Conservation (phyloP, 2,888 invertebrate genomes). For the Anthoptus insignis region DNA sequence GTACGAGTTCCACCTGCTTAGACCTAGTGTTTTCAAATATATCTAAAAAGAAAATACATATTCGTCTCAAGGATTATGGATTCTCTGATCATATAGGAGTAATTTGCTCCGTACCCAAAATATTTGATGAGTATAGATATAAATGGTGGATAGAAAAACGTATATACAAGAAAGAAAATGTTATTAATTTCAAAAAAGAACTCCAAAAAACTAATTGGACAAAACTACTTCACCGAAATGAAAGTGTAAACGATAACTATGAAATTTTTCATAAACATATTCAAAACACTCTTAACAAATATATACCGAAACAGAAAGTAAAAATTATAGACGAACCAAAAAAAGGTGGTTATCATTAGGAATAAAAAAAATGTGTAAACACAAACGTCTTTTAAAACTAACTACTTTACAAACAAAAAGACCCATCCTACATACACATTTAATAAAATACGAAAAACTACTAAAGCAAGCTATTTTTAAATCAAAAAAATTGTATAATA, state of each 20-base stretch:
- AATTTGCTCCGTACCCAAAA: background rate
- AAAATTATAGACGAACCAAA: background rate
- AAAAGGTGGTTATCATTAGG: background rate
- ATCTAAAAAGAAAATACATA: background rate
- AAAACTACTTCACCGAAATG: background rate
- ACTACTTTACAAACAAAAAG: background rate
- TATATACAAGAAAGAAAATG: background rate
- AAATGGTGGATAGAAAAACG: background rate
- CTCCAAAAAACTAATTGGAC: background rate
- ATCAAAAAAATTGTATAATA: background rate
- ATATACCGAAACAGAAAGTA: conserved; percentile 9
- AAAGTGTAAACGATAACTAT: background rate
- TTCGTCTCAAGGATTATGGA: background rate
- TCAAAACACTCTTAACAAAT: background rate
- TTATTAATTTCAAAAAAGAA: background rate
- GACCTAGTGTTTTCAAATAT: conserved; percentile 1
- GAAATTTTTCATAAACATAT: background rate
- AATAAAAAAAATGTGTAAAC: background rate
- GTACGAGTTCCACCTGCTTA: background rate
- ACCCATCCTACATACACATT: background rate
- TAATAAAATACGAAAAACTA: background rate
- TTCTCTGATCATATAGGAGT: background rate
- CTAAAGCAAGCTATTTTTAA: background rate
- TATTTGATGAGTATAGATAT: background rate
- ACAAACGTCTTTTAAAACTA: background rate